A percentile compares a stretch with the other conserved stretches of the same genome.
Evolutionary conservation across 1,140 invertebrate genomes (phyloP).

Genomic region (Drosophila eugracilis): DNA sequence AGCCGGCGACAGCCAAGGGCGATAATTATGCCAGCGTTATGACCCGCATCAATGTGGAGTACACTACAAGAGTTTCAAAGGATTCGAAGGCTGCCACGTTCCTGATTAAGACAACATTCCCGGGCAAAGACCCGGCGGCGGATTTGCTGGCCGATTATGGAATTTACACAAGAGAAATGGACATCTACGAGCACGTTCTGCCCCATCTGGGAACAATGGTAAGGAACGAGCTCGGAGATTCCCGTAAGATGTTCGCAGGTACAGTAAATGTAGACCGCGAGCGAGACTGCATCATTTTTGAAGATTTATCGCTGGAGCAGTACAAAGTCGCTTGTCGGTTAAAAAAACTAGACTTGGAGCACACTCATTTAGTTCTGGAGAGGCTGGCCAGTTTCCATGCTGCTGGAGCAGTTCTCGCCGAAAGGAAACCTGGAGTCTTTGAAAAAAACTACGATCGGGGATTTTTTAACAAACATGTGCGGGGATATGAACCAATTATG

Average conservation of each 20-base stretch:
- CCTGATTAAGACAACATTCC: constrained; percentile 64
- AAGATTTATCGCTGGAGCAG: constrained; percentile 83
- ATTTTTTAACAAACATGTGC: constrained; percentile 58
- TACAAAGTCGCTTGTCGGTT: constrained; percentile 86
- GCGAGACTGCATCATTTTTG: constrained; percentile 61
- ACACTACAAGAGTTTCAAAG: constrained; percentile 9
- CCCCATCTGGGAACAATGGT: constrained; percentile 55
- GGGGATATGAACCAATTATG: constrained; percentile 42
- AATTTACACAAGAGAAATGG: constrained; percentile 64
- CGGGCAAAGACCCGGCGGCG: constrained; percentile 47
- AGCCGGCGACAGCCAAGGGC: constrained; percentile 64
- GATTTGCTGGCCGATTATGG: constrained; percentile 54
- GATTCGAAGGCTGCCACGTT: constrained; percentile 24
- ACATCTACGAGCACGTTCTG: constrained; percentile 66
- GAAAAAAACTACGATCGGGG: constrained; percentile 60
- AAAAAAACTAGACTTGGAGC: constrained; percentile 85
- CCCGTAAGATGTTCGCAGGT: constrained; percentile 62
- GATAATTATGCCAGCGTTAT: constrained; percentile 79
- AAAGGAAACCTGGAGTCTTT: constrained; percentile 48
- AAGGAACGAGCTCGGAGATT: constrained; percentile 44
- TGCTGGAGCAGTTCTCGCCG: constrained; percentile 37
- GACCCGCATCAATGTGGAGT: constrained; percentile 58
- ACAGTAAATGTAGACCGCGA: constrained; percentile 69
- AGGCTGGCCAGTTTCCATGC: constrained; percentile 87
- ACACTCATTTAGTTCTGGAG: constrained; percentile 85